These are phyloP conservation scores for Melieria omissa DNA, from an alignment of 2,888 invertebrate genomes.

Conservation along the genomic window DNA sequence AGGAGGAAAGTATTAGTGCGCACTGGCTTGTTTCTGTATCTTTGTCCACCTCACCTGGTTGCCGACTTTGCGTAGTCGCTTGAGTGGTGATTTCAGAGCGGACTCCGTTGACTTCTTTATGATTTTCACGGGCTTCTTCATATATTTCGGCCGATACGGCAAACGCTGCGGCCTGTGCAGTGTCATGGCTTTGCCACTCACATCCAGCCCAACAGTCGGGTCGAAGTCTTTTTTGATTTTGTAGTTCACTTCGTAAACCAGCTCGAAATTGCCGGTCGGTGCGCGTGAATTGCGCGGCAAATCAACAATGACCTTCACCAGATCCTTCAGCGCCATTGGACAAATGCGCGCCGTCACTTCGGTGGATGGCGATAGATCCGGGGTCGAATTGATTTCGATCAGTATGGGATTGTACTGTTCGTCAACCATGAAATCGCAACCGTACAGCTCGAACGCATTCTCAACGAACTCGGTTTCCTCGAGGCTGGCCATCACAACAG, in stretches of 20 bases:
- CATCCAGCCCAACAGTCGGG: conserved; percentile 36
- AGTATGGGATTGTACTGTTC: conserved; percentile 88
- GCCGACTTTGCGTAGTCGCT: not conserved
- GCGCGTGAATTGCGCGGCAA: conserved; percentile 62
- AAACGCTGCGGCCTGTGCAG: conserved; percentile 29
- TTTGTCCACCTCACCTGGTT: too few relatives aligned
- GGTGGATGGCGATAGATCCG: conserved; percentile 84
- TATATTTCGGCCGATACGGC: not conserved
- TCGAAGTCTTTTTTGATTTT: conserved; percentile 43
- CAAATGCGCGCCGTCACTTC: conserved; percentile 86
- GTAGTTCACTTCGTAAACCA: conserved; percentile 65
- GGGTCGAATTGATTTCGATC: conserved; percentile 92
- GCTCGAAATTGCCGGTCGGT: conserved; percentile 72
- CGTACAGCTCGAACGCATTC: conserved; percentile 89
- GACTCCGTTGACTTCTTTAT: conserved; percentile 23
- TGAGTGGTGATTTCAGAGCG: conserved; percentile 6
- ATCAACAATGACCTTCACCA: conserved; percentile 81
- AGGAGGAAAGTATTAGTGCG: not conserved
- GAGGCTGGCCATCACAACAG: conserved; percentile 82
- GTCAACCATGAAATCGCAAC: conserved; percentile 91
- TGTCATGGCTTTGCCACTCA: conserved; percentile 46
- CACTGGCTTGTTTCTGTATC: too few relatives aligned
- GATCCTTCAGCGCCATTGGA: conserved; percentile 82
- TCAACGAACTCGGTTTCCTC: conserved; percentile 75
- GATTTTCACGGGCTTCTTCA: conserved; percentile 1